Evolutionary conservation across 2,113 vertebrate species (phyloP).

Genomic region (Chloropsis hardwickii): DNA sequence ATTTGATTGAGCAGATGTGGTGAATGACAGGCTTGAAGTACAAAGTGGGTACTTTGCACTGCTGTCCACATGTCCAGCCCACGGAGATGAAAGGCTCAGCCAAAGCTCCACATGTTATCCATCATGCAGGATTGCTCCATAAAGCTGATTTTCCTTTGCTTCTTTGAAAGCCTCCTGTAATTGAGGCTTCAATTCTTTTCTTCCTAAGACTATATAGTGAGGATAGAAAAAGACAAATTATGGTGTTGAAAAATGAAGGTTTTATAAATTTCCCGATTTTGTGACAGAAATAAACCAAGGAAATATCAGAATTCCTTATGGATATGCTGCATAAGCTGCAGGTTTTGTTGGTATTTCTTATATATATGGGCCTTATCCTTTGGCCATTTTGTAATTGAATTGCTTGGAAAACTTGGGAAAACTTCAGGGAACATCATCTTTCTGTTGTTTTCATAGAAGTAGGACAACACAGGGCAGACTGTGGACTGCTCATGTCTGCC

Average conservation of each 20-base stretch:
- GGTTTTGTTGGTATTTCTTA: neutral
- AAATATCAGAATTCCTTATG: constrained; percentile 48
- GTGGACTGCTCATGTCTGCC: neutral
- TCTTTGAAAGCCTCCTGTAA: constrained; percentile 42
- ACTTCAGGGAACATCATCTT: neutral
- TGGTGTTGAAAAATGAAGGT: constrained; percentile 40
- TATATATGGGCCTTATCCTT: neutral
- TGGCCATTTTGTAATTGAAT: constrained; percentile 30
- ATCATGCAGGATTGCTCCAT: constrained; percentile 28
- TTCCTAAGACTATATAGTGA: neutral
- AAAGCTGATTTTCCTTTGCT: constrained; percentile 29
- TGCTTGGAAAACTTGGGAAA: neutral
- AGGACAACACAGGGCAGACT: neutral
- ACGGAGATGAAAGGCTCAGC: constrained; percentile 12
- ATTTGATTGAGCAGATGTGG: neutral
- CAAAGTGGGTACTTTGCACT: constrained; percentile 25
- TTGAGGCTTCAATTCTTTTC: constrained; percentile 23
- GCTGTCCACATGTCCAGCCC: constrained; percentile 27
- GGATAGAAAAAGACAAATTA: constrained; percentile 53
- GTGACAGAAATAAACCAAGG: constrained; percentile 42
- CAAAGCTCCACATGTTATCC: constrained; percentile 19
- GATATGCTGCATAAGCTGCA: neutral
- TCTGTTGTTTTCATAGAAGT: neutral
- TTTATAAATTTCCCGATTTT: constrained; percentile 44
- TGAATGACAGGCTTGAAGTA: neutral